Evolutionary conservation across 2,888 invertebrate genomes (phyloP), one percentile per base, ranked within the genome.

Genomic region (Oscheius sp.): DNA sequence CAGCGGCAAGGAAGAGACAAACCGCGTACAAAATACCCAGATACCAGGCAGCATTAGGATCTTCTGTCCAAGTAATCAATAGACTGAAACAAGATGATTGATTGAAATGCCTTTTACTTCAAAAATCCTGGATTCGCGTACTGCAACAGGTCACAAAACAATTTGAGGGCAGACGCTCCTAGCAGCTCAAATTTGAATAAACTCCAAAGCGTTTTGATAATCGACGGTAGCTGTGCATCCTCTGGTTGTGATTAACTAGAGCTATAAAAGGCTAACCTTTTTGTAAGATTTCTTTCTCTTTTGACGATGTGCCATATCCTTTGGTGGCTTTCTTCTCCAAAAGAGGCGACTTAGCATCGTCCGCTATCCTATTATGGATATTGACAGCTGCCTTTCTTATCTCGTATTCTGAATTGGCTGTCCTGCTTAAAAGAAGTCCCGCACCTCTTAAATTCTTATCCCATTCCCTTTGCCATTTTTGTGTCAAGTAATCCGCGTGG

Each of bases 91-190:
- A 29, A 13, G 23, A 29, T 25, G 25, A 66, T 27, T 49, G 46
- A 41, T 9, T 1, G 12, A 12, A 18, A 41, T 5, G 12, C 3
- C 16, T 21, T 72, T 73, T 69, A 87, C 87, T 84, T 88, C 53
- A 87, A 77, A 27, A 87, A 83, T 6, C 78, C 66, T 0, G 87
- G 87, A 74, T 88, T 87, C 9, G 81, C 79, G 69, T 84, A 88
- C 49, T 81, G 79, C 27, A 88, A 72, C 55, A 86, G 55, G 69
- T 87, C 87, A 1, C 85, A 83, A 53, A 84, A 27, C 29, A 83
- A 79, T 64, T 87, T 88, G 58, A 88, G 70, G 27, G 78, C 27
- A 35, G 83, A 83, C 7, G 81, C 86, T 41, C 80, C 80, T 0
- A 87, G 23, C 13, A 87, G 73, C 59, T 88, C 85, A 81, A 82